Base-by-base conservation (phyloP, 2,113 vertebrate species). In the Rhabdomys dilectus region DNA sequence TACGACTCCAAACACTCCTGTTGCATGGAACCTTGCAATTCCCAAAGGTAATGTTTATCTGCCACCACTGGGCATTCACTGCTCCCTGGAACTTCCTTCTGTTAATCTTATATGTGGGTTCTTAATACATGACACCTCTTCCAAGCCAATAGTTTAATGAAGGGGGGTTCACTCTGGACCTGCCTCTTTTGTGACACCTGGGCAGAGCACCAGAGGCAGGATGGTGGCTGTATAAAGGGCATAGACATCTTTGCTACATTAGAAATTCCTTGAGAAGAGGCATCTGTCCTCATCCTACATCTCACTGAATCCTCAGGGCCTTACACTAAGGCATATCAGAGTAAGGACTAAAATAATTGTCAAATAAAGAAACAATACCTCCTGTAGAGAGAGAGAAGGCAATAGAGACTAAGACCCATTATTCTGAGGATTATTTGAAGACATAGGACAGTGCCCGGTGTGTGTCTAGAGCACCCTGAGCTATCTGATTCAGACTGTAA, bases 161-260 rank as follows among this genome's bases (percentile, higher is more conserved):
- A 19, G n/a, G 73, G 34, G 39, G 84, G 31, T 34, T 51, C 19
- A 8, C 22, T 6, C 5, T 29, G 8, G 36, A n/a, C 48, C 36
- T 0, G 0, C 7, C 9, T 22, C 16, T 34, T 64, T 16, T 26
- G 0, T 0, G n/a, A 39, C 21, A 91, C 4, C 45, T 34, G 36
- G 24, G 19, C 26, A 24, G 4, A 60, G 5, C 51, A 78, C 31
- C n/a, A 29, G n/a, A 36, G 39, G 1, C 3, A 68, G 26, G 0
- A 0, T 60, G 51, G 11, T 56, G 24, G 17, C 36, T 15, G 31
- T 0, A 19, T 26, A 22, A 73, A 31, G 42, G 85, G 34, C 39
- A 21, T 34, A 12, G 39, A 42, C 42, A 9, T 68, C 42, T 17
- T 81, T 9, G 9, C 21, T 26, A 34, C 29, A 24, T 16, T 24